phyloP scores from a whole-genome alignment of 1,140 invertebrate species.

The Aradophagus sp. region DNA sequence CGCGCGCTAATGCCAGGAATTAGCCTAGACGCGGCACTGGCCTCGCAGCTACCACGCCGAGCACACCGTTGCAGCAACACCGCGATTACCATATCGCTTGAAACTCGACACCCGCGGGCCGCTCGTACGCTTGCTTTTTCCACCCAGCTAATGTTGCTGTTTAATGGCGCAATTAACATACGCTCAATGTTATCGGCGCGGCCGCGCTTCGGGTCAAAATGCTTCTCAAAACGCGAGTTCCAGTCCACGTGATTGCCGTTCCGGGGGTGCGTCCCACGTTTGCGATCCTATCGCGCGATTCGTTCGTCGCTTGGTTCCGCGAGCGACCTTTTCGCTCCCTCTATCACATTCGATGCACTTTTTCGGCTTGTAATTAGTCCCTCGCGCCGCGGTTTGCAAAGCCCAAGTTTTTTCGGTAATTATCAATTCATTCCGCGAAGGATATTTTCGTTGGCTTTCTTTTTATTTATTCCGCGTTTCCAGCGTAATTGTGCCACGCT shows the following conservation, averaged over 20 bases:
- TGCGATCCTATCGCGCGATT: background rate
- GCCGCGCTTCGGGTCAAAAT: background rate
- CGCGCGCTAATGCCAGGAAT: slow-evolving; percentile 64
- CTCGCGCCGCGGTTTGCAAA: too few relatives aligned
- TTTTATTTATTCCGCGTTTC: too few relatives aligned
- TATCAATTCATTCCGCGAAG: too few relatives aligned
- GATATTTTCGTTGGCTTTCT: too few relatives aligned
- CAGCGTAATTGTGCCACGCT: slow-evolving; percentile 19
- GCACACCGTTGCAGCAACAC: slow-evolving; percentile 58
- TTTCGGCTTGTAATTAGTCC: too few relatives aligned
- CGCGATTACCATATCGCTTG: slow-evolving; percentile 71
- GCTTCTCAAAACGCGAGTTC: too few relatives aligned
- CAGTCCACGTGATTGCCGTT: background rate
- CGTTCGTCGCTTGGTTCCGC: background rate
- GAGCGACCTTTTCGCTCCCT: too few relatives aligned
- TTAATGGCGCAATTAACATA: slow-evolving; percentile 50
- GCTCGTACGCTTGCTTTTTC: slow-evolving; percentile 63
- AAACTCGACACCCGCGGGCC: slow-evolving; percentile 71
- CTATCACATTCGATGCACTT: too few relatives aligned
- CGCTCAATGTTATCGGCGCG: slow-evolving; percentile 14
- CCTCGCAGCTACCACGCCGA: slow-evolving; percentile 58
- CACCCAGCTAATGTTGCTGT: slow-evolving; percentile 15
- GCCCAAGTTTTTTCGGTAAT: too few relatives aligned
- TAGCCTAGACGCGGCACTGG: slow-evolving; percentile 62
- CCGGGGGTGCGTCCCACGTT: background rate